Conservation (phyloP, 2,113 vertebrate species). For the Numenius arquata region DNA sequence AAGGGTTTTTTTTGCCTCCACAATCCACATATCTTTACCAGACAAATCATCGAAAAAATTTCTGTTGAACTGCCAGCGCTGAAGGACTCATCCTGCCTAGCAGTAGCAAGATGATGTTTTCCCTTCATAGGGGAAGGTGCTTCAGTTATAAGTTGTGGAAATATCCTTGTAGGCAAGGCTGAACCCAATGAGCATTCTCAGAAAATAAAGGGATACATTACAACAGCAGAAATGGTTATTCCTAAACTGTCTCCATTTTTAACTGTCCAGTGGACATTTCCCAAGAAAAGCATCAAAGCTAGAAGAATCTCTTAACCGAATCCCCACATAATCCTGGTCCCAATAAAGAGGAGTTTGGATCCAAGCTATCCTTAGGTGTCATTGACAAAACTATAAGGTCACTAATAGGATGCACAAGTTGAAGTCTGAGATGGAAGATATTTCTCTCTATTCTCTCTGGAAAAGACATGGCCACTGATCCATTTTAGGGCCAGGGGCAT, state of each 20-base stretch:
- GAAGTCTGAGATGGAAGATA: neutral
- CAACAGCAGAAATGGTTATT: neutral
- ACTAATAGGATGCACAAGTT: neutral
- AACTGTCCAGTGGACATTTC: neutral
- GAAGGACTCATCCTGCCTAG: neutral
- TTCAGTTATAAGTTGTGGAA: neutral
- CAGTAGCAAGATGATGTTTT: neutral
- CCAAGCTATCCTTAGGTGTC: neutral
- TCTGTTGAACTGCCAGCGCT: neutral
- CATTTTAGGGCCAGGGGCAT: neutral
- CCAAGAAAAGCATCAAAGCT: neutral
- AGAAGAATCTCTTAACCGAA: neutral
- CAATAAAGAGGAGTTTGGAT: neutral
- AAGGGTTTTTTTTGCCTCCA: neutral
- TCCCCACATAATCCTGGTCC: neutral
- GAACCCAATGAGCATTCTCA: neutral
- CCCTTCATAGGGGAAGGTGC: neutral
- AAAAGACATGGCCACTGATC: neutral
- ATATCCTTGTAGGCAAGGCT: neutral
- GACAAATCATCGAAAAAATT: neutral
- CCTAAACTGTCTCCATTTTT: neutral
- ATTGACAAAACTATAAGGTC: neutral
- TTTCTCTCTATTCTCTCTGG: neutral
- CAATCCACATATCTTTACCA: neutral
- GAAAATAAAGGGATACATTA: neutral